Percentiles rank a stretch among this genome's conserved stretches.
These are phyloP conservation scores for Meteorus sp. DNA, from an alignment of 1,140 invertebrate genomes.

Conservation along the genomic window DNA sequence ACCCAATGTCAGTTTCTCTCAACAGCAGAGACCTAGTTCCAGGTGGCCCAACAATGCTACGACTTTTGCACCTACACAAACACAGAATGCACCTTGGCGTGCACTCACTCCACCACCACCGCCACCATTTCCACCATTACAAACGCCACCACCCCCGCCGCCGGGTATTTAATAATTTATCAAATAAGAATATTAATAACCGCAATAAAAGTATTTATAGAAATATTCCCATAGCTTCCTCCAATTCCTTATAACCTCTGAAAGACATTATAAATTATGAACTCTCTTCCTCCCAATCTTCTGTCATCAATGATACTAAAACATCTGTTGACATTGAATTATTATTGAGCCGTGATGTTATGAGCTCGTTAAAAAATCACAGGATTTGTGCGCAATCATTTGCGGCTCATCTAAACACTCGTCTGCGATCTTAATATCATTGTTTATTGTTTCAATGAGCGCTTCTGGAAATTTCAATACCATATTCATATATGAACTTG, in stretches of 20 bases:
- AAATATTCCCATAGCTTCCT: not conserved
- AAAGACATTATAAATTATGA: no score
- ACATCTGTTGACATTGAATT: not conserved
- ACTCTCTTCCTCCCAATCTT: no score
- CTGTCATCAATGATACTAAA: not conserved
- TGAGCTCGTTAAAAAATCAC: constrained; percentile 41
- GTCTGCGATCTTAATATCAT: constrained; percentile 72
- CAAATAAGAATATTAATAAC: not conserved
- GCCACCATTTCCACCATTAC: not conserved
- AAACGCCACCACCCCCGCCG: no score
- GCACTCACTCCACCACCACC: constrained; percentile 7
- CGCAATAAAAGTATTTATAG: not conserved
- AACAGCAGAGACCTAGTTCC: not conserved
- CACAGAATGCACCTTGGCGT: not conserved
- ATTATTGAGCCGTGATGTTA: no score
- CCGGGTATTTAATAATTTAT: not conserved
- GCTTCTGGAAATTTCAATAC: constrained; percentile 61
- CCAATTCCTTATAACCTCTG: no score
- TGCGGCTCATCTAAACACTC: constrained; percentile 60
- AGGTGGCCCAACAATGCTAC: not conserved
- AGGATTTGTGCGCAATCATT: constrained; percentile 43
- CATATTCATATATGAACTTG: constrained; percentile 10
- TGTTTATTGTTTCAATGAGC: constrained; percentile 73
- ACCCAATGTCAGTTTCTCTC: not conserved
- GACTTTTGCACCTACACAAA: constrained; percentile 3